phyloP scores from a whole-genome alignment of 2,797 vertebrate species.

The Mastacembelus armatus region DNA sequence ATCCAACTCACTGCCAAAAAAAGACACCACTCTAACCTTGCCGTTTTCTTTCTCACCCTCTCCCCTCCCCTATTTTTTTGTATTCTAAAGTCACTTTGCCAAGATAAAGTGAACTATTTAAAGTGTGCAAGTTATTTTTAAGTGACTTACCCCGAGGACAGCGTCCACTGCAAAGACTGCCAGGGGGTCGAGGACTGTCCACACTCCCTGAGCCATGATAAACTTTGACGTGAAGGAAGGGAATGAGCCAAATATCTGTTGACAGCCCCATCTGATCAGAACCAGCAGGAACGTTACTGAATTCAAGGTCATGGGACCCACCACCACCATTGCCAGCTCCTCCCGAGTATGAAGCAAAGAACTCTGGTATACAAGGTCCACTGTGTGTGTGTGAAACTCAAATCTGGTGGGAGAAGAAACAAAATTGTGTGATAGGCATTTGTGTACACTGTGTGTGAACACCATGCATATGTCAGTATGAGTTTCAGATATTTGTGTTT shows the following conservation, averaged over 20 bases:
- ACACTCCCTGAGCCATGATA: constrained; percentile 95
- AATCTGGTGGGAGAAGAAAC: constrained; percentile 83
- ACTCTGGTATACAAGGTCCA: constrained; percentile 92
- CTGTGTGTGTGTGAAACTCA: constrained; percentile 87
- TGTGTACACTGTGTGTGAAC: constrained; percentile 1
- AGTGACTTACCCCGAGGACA: constrained; percentile 98
- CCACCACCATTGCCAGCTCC: constrained; percentile 90
- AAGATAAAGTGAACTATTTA: constrained; percentile 88
- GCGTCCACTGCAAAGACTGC: constrained; percentile 94
- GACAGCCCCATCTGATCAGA: constrained; percentile 98
- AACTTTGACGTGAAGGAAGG: constrained; percentile 97
- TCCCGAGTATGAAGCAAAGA: constrained; percentile 89
- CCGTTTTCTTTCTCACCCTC: constrained; percentile 51
- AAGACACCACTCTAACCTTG: constrained; percentile 68
- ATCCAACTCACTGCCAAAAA: constrained; percentile 53
- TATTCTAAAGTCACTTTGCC: constrained; percentile 87
- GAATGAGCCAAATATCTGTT: constrained; percentile 92
- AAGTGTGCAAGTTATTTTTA: constrained; percentile 92
- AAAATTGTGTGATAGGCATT: constrained; percentile 4
- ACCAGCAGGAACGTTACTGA: constrained; percentile 87
- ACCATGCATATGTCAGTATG: constrained; percentile 54
- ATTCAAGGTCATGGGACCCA: constrained; percentile 94
- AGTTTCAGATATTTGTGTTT: constrained; percentile 40
- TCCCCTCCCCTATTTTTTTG: constrained; percentile 53
- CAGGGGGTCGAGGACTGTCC: constrained; percentile 97